Base-by-base conservation (phyloP, 2,113 vertebrate genomes). In the Mormoops blainvillei region DNA sequence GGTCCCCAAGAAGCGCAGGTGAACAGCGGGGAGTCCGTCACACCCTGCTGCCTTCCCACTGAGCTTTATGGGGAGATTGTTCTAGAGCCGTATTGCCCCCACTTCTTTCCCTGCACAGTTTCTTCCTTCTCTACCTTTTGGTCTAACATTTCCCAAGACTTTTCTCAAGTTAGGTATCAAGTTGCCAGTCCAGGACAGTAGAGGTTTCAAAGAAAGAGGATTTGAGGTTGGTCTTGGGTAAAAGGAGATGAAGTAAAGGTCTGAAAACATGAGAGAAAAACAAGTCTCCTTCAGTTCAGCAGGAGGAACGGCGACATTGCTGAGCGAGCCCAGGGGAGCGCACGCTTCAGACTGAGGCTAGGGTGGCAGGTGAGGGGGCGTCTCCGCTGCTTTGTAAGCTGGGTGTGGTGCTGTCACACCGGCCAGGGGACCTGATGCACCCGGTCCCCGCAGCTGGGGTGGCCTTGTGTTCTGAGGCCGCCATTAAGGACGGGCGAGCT, bases 1-100 rank as follows among this genome's bases (percentile, higher is more conserved):
- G 5, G 22, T 45, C 76, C 26, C 26, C 1, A 3, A 31, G 81
- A 33, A 2, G 14, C 5, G 4, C 58, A 4, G 1, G 36, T 1
- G 28, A 74, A 4, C 11, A 14, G 15, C 2, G 16, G 26, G 1
- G 16, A 93, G 33, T 38, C 41, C 0, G 2, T 52, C 14, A 28
- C n/a, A 26, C 2, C 33, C 0, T 4, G 36, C 31, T 11, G 5
- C 50, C 13, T n/a, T 13, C 20, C 45, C 14, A 12, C 43, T 0
- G 56, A 7, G 14, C 38, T 43, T 38, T 54, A 1, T 15, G 33
- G 61, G 24, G 65, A 52, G 22, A 24, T 0, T 50, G 12, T 54
- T 15, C 31, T 54, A 1, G 45, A 36, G 15, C 33, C 45, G 22
- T 1, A 2, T 5, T 89, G n/a, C n/a, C 15, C 56, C 63, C 7